Base-by-base conservation (phyloP, 2,797 vertebrate species). In the Myripristis murdjan region DNA sequence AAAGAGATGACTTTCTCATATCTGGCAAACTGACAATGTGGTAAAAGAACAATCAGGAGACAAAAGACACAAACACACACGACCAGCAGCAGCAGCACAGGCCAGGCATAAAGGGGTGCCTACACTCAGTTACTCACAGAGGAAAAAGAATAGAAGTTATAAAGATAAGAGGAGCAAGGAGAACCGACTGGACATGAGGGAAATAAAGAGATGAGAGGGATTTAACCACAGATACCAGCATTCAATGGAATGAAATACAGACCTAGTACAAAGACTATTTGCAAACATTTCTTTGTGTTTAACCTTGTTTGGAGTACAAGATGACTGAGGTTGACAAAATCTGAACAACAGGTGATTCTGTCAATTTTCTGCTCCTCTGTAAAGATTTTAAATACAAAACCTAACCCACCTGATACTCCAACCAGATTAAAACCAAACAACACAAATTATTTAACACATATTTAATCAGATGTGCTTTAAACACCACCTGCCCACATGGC, bases 81-180 rank as follows among this genome's bases (percentile, higher is more conserved):
- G 85, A 95, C 94, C 93, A 93, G 94, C 85, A 95, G 94, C 93
- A 94, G 94, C 90, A 92, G 92, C 44, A 64, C 73, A 85, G 88
- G 90, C 84, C 95, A 96, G 93, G 93, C 95, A 94, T 48, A 92
- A 63, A 64, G 64, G 77, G 87, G 67, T 89, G 87, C n/a, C 73
- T 79, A 74, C 67, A 77, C 79, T 81, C 59, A 91, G 96, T 95
- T 99, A 99, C 98, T 99, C 97, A 99, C 98, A 98, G 96, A 96
- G 93, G 93, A 91, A 89, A 95, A 97, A 96, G 93, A 92, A 97
- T 88, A 97, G 97, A 91, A 96, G 96, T 96, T 92, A 98, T 95
- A 96, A 95, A 98, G 97, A 97, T 95, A 96, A 95, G 96, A 93
- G 95, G 96, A 96, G 96, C 95, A 95, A 96, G 95, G 93, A 95